These are phyloP conservation scores for Spodoptera littoralis DNA, from an alignment of 2,888 invertebrate genomes.

Conservation along the genomic window DNA sequence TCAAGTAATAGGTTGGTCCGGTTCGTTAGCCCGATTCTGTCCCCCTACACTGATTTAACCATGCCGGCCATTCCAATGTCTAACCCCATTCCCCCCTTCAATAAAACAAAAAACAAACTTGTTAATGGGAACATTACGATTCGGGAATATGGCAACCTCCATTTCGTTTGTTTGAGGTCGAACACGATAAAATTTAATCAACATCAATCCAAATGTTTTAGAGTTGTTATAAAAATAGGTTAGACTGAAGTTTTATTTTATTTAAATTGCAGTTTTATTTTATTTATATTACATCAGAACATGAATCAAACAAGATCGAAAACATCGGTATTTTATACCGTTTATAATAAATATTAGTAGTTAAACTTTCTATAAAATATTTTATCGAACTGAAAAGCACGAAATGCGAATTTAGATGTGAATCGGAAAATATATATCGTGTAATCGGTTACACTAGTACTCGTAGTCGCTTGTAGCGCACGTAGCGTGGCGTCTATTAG, in stretches of 20 bases:
- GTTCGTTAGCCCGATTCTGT: conserved; percentile 67
- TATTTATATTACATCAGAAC: neutral
- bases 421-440: conserved; percentile 46
- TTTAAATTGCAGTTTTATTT: conserved; percentile 17
- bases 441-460: conserved; percentile 38
- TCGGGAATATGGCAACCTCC: conserved; percentile 19
- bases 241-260: conserved; percentile 1
- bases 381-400: conserved; percentile 12
- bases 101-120: conserved; percentile 48
- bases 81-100: conserved; percentile 41
- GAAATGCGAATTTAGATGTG: conserved; percentile 20
- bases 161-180: conserved; percentile 26
- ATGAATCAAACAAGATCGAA: neutral
- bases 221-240: neutral
- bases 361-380: conserved; percentile 28
- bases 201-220: conserved; percentile 16
- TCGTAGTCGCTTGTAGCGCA: conserved; percentile 44
- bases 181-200: conserved; percentile 40
- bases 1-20: conserved; percentile 65
- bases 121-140: conserved; percentile 51
- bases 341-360: conserved; percentile 20
- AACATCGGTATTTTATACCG: conserved; percentile 1
- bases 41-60: conserved; percentile 54
- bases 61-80: conserved; percentile 38
- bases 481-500: conserved; percentile 39